Evolutionary conservation across 2,888 invertebrate species (phyloP), one percentile per base, ranked within the genome.

Genomic region (Archips crataeganus): DNA sequence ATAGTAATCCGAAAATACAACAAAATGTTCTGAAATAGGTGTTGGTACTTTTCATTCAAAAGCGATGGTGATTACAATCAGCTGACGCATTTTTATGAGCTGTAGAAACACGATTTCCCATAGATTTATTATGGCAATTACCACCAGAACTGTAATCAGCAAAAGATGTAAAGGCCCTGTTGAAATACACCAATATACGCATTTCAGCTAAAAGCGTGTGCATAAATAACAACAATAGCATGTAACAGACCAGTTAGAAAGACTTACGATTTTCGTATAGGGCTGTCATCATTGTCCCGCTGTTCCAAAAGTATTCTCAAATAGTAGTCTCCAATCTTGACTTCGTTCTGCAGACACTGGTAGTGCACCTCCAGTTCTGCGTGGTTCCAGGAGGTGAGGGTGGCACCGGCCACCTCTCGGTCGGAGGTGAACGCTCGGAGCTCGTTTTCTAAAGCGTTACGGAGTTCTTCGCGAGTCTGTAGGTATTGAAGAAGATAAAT

Each of bases 241-340:
- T 39, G 4, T 39, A 6, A 39, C 39, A 39, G 39, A 39, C 23
- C 23, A 23, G 23, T 23, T 23, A 39, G 39, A 39, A 5, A 54
- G 15, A 8, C 54, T 54, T 94, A 98, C 97, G 98, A 98, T 93
- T 97, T 97, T 88, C 98, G 96, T 79, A 98, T 98, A 42, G 98
- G 97, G 86, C 97, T 97, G 90, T 98, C 96, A 78, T 97, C 97
- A 87, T 96, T 96, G 82, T 97, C 97, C 82, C 97, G 97, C 92
- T 98, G 98, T 88, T 99, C 99, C 70, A 99, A 94, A 78, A 99
- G 95, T 83, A 99, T 95, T 80, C 99, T 95, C 79, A 99, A 95
- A 90, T 99, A 99, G 92, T 99, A 99, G 90, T 99, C 99, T 15
- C 99, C 99, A 82, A 99, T 99, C 94, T 98, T 98, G 79, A 99